These are phyloP conservation scores for Xylota segnis DNA, from an alignment of 2,888 invertebrate genomes.

Conservation along the genomic window DNA sequence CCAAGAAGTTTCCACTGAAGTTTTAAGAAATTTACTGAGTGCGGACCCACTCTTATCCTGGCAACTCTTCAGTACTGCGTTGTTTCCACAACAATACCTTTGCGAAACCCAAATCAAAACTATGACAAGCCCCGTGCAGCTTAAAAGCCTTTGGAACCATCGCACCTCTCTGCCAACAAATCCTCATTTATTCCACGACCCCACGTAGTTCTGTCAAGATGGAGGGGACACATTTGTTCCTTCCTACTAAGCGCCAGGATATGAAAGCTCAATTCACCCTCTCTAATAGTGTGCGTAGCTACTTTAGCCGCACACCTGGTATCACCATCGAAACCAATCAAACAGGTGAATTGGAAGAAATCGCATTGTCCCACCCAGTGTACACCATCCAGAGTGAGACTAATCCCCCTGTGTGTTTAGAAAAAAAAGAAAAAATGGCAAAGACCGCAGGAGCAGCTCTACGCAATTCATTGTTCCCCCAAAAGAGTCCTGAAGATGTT, in stretches of 20 bases:
- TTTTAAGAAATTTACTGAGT: too few relatives aligned
- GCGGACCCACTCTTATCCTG: too few relatives aligned
- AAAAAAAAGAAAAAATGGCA: not conserved
- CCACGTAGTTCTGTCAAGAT: too few relatives aligned
- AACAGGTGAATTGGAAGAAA: constrained; percentile 55
- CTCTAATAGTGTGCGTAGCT: not conserved
- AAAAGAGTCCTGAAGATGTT: not conserved
- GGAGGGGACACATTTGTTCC: too few relatives aligned
- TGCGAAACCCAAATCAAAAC: too few relatives aligned
- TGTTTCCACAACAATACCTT: too few relatives aligned
- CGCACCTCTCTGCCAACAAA: too few relatives aligned
- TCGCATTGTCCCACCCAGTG: constrained; percentile 29
- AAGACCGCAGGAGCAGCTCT: not conserved
- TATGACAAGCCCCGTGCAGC: too few relatives aligned
- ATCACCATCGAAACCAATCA: constrained; percentile 44
- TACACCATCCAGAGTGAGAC: not conserved
- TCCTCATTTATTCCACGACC: too few relatives aligned
- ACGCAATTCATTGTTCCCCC: not conserved
- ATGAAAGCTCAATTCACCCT: constrained; percentile 1
- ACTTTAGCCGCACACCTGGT: constrained; percentile 41
- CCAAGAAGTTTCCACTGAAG: too few relatives aligned
- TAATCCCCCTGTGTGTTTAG: not conserved
- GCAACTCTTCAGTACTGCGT: too few relatives aligned
- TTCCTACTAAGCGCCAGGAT: not conserved
- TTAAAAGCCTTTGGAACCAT: too few relatives aligned